phyloP scores from a whole-genome alignment of 2,888 invertebrate genomes.

The Diplolepis rosae region DNA sequence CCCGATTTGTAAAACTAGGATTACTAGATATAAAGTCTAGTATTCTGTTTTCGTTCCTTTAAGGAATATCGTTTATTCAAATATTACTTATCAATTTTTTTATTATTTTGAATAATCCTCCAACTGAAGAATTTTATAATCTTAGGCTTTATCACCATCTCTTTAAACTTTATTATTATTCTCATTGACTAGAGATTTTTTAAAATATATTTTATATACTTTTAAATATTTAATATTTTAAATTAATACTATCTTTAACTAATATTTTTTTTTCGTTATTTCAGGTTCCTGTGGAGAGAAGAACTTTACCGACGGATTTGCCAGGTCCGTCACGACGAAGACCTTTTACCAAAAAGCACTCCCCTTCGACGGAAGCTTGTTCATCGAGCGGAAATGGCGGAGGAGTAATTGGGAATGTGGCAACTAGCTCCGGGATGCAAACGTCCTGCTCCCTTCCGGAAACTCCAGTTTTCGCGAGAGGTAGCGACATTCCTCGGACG shows the following conservation, averaged over 20 bases:
- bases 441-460: conserved; percentile 92
- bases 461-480: conserved; percentile 90
- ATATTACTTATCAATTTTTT: no score
- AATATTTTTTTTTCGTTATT: conserved; percentile 27
- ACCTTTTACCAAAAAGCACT: conserved; percentile 72
- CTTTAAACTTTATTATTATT: not conserved
- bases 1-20: conserved; percentile 5
- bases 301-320: conserved; percentile 84
- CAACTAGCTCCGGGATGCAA: conserved; percentile 77
- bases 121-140: no score
- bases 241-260: not conserved
- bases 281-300: conserved; percentile 77
- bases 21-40: not conserved
- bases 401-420: conserved; percentile 78
- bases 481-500: conserved; percentile 87
- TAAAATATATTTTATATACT: not conserved
- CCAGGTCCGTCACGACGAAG: conserved; percentile 76
- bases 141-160: no score
- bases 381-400: conserved; percentile 88
- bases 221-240: not conserved
- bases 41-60: not conserved
- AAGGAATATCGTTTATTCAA: not conserved
- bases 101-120: no score
- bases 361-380: conserved; percentile 87
- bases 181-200: not conserved